Evolutionary conservation across 2,113 vertebrate genomes (phyloP), one percentile per base, ranked within the genome.

Genomic region (Hassar affinis): DNA sequence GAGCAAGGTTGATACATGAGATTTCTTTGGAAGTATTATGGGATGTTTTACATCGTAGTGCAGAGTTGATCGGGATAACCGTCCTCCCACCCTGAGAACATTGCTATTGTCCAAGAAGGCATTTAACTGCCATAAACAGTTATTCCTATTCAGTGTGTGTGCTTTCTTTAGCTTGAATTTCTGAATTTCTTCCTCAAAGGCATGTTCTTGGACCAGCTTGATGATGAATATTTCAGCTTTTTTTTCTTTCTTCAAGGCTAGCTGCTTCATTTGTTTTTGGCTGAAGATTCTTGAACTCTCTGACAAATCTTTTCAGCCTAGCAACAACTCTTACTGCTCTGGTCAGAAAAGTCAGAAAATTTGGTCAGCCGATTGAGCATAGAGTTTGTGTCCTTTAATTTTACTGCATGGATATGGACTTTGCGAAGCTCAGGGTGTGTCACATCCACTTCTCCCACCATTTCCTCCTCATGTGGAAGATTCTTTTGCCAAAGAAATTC

Each of bases 81-180:
- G 18, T 84, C 78, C 84, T 86, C 78, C 78, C n/a, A 71, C 72
- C 56, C 82, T 81, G n/a, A 85, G 81, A 57, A 88, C 69, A 64
- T 49, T 12, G 11, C 78, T 77, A 57, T 80, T 76, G 51, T 81
- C 62, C 68, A 84, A 71, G 30, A 81, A 85, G 33, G 76, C 61
- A 83, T 82, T 78, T 6, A 86, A 78, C 62, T 78, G 18, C 9
- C 22, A 11, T 33, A 84, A 9, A 1, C 22, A 9, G 8, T 57
- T 57, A 27, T 69, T 59, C 61, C 78, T 69, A 71, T 18, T 59
- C 52, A 68, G 22, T 18, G 42, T 42, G 25, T 18, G 66, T n/a
- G n/a, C 61, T 30, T 59, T 84, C 27, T 84, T 59, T 4, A 35
- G 11, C 8, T 66, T 81, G n/a, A 84, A 76, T 45, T 57, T 81